Evolutionary conservation across 2,797 vertebrate species (phyloP).

Genomic region (Alca torda): DNA sequence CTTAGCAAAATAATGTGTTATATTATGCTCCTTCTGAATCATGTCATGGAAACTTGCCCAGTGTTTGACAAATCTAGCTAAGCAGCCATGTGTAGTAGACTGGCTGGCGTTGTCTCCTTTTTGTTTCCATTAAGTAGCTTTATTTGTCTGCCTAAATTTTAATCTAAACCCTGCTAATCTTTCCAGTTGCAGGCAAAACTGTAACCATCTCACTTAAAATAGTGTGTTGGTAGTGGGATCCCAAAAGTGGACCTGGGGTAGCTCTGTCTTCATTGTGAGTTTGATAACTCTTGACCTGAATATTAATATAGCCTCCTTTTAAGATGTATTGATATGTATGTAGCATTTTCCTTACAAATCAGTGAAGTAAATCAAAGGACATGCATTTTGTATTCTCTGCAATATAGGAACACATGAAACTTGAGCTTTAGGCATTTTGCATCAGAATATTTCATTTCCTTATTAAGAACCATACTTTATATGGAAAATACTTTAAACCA

Average conservation of each 20-base stretch:
- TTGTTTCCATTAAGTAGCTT: background rate
- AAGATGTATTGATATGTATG: accelerated
- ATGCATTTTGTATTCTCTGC: background rate
- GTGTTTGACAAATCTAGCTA: background rate
- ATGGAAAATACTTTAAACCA: background rate
- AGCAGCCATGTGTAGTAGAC: background rate
- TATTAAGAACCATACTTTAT: background rate
- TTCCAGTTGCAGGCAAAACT: background rate
- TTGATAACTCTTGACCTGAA: background rate
- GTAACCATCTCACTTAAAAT: background rate
- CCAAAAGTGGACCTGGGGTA: background rate
- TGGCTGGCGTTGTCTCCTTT: background rate
- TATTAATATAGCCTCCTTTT: background rate
- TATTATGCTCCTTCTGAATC: background rate
- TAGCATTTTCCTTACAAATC: background rate
- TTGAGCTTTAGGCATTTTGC: background rate
- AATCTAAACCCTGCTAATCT: background rate
- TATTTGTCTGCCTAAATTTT: background rate
- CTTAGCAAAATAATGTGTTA: background rate
- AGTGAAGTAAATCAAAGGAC: background rate
- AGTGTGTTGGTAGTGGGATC: background rate
- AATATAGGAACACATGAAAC: background rate
- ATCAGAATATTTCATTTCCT: background rate
- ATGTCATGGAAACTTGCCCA: background rate
- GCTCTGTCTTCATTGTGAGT: background rate